phyloP scores from a whole-genome alignment of 1,140 invertebrate genomes.

The Drosophila seguyi region DNA sequence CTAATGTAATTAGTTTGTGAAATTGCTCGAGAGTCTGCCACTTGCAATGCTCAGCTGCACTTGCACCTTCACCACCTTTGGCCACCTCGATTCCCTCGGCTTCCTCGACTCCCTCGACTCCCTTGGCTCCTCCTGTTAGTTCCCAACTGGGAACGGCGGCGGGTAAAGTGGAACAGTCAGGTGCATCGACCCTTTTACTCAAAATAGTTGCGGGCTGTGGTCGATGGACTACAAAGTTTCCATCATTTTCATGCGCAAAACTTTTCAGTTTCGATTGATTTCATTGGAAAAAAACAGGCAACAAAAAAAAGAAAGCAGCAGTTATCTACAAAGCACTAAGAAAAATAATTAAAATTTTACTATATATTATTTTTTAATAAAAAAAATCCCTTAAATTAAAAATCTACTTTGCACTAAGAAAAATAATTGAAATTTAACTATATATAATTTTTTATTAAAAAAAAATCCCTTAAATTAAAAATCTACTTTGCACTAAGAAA shows the following conservation, averaged over 20 bases:
- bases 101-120: neutral
- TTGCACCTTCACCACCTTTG: neutral
- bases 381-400: too few relatives aligned
- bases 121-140: neutral
- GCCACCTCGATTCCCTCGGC: neutral
- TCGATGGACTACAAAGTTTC: constrained; percentile 22
- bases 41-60: constrained; percentile 12
- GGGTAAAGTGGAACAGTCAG: constrained; percentile 13
- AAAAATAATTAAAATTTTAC: neutral
- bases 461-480: too few relatives aligned
- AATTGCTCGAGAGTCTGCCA: constrained; percentile 42
- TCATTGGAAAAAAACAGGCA: neutral
- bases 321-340: neutral
- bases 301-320: neutral
- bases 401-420: too few relatives aligned
- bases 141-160: neutral
- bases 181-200: constrained; percentile 20
- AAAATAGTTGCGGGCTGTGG: constrained; percentile 5
- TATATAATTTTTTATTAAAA: too few relatives aligned
- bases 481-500: too few relatives aligned
- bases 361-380: neutral
- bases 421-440: too few relatives aligned
- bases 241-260: constrained; percentile 25
- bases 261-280: constrained; percentile 18
- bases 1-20: constrained; percentile 65